phyloP scores from a whole-genome alignment of 2,113 vertebrate genomes.

The Hydropotes inermis region DNA sequence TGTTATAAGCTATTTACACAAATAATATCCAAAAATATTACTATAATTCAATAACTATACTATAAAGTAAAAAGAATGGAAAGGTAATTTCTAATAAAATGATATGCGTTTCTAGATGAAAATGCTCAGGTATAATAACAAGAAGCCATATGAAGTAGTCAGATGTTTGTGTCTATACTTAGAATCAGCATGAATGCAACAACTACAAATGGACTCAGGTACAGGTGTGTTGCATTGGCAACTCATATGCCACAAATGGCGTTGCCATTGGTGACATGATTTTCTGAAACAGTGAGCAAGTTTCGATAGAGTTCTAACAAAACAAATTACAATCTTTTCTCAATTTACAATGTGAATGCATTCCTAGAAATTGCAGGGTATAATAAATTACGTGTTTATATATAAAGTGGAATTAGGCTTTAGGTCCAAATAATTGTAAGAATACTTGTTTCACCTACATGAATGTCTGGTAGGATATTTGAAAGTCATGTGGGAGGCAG shows the following conservation, averaged over 20 bases:
- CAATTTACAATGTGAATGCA: background rate
- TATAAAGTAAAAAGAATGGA: conserved; percentile 6
- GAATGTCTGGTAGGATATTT: background rate
- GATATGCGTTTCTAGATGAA: conserved; percentile 35
- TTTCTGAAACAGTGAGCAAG: conserved; percentile 56
- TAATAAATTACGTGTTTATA: background rate
- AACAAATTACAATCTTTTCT: conserved; percentile 44
- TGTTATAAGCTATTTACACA: background rate
- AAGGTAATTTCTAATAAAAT: conserved; percentile 26
- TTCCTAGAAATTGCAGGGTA: conserved; percentile 61
- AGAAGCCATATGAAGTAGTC: conserved; percentile 72
- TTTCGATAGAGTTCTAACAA: conserved; percentile 54
- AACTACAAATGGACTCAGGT: conserved; percentile 58
- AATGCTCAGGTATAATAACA: conserved; percentile 61
- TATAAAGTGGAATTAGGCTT: background rate
- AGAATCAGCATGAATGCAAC: conserved; percentile 51
- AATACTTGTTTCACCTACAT: background rate
- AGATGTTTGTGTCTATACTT: conserved; percentile 73
- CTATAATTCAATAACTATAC: background rate
- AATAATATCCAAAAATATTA: conserved; percentile 21
- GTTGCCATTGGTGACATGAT: conserved; percentile 66
- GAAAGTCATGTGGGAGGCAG: background rate
- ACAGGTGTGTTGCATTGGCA: conserved; percentile 70
- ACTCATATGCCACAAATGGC: conserved; percentile 61
- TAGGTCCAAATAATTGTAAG: background rate